Evolutionary conservation across 2,797 vertebrate genomes (phyloP).

Genomic region (Poecilia gillii): DNA sequence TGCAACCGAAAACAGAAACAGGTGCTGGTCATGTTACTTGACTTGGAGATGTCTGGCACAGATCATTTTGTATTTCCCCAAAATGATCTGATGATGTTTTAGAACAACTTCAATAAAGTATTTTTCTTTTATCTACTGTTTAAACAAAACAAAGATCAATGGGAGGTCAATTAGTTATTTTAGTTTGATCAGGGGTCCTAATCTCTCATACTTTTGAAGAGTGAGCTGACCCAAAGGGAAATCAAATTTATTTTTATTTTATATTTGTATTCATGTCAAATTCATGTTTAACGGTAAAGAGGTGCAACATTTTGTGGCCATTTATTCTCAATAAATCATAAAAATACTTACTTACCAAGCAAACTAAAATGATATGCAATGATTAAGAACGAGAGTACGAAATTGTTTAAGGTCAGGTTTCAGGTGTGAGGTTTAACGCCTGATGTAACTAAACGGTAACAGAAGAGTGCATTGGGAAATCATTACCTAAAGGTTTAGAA

Average conservation of each 20-base stretch:
- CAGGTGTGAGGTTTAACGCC: background rate
- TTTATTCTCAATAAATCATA: background rate
- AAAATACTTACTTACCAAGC: background rate
- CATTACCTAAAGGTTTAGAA: background rate
- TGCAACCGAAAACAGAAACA: background rate
- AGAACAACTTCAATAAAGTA: background rate
- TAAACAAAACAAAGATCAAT: background rate
- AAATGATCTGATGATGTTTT: background rate
- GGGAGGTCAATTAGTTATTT: background rate
- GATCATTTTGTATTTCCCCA: background rate
- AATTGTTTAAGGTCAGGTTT: background rate
- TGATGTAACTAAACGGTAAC: background rate
- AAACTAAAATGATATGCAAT: background rate
- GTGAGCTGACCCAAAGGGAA: background rate
- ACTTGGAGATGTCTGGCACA: background rate
- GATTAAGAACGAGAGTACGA: background rate
- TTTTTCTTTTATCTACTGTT: background rate
- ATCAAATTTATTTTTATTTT: background rate
- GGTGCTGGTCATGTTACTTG: background rate
- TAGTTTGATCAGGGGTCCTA: background rate
- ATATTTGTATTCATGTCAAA: no score
- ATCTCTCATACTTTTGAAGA: background rate
- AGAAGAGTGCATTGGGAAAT: background rate
- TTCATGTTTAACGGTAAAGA: no score
- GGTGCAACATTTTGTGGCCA: background rate